These are phyloP conservation scores for Neotoma lepida DNA, from an alignment of 2,113 vertebrate species.

Conservation along the genomic window DNA sequence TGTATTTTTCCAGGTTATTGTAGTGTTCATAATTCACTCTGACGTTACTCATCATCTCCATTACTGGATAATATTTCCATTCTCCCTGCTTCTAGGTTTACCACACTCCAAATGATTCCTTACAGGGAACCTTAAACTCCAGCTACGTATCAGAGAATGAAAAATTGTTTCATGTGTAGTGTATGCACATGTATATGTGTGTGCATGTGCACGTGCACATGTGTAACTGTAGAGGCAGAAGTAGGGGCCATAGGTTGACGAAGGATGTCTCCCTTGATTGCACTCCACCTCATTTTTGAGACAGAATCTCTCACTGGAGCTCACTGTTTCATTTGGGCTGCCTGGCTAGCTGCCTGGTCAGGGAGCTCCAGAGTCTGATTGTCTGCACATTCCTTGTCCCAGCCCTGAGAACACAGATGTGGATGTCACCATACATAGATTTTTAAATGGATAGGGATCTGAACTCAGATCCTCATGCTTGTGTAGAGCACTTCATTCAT, in stretches of 20 bases:
- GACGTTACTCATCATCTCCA: not conserved
- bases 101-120: not conserved
- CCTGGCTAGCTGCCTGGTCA: not conserved
- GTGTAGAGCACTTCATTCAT: not conserved
- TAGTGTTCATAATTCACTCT: not conserved
- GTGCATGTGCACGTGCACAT: no score
- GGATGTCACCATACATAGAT: not conserved
- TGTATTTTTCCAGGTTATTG: not conserved
- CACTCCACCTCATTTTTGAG: not conserved
- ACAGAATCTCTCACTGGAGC: not conserved
- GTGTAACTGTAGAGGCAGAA: not conserved
- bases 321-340: not conserved
- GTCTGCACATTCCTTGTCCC: not conserved
- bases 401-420: not conserved
- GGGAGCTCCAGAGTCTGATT: not conserved
- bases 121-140: not conserved
- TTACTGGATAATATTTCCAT: not conserved
- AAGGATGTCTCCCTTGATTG: not conserved
- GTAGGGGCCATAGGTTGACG: not conserved
- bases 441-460: not conserved
- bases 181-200: not conserved
- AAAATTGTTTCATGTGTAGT: not conserved
- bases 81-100: not conserved
- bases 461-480: not conserved
- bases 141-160: not conserved